A percentile compares a stretch with the other conserved stretches of the same genome.
phyloP scores from a whole-genome alignment of 2,888 invertebrate species.

The Spilarctia lutea region DNA sequence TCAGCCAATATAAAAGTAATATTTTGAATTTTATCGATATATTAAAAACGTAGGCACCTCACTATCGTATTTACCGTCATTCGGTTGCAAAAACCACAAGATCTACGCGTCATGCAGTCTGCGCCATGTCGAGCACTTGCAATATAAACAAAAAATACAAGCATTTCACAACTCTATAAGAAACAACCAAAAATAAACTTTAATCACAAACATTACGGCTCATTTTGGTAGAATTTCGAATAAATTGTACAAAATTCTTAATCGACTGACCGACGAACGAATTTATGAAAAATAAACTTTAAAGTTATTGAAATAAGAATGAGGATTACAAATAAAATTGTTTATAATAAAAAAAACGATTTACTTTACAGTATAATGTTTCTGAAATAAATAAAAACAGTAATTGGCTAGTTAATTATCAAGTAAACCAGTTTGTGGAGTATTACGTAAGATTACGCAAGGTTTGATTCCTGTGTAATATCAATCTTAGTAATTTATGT shows the following conservation, averaged over 20 bases:
- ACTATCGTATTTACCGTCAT: conserved; percentile 70
- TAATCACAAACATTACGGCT: conserved; percentile 35
- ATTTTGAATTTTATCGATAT: conserved; percentile 29
- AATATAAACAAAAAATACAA: conserved; percentile 67
- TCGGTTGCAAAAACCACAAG: conserved; percentile 77
- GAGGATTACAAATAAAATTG: not conserved
- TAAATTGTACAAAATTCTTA: conserved; percentile 14
- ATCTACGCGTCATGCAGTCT: conserved; percentile 82
- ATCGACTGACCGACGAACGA: conserved; percentile 7
- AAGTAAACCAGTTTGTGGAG: conserved; percentile 35
- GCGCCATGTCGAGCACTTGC: conserved; percentile 61
- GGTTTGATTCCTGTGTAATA: conserved; percentile 23
- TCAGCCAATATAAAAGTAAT: not conserved
- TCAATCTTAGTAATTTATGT: conserved; percentile 40
- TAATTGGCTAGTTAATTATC: conserved; percentile 35
- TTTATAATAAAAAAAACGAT: conserved; percentile 29
- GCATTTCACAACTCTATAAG: conserved; percentile 22
- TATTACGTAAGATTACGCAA: conserved; percentile 32
- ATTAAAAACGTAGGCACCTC: conserved; percentile 48
- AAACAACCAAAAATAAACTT: conserved; percentile 51
- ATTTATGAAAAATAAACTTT: conserved; percentile 35
- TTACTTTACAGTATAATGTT: conserved; percentile 35
- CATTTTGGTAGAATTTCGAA: conserved; percentile 21
- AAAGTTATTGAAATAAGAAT: not conserved
- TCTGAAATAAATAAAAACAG: conserved; percentile 32